Conservation (phyloP, 1,140 invertebrate species). For the Ooceraea biroi region DNA sequence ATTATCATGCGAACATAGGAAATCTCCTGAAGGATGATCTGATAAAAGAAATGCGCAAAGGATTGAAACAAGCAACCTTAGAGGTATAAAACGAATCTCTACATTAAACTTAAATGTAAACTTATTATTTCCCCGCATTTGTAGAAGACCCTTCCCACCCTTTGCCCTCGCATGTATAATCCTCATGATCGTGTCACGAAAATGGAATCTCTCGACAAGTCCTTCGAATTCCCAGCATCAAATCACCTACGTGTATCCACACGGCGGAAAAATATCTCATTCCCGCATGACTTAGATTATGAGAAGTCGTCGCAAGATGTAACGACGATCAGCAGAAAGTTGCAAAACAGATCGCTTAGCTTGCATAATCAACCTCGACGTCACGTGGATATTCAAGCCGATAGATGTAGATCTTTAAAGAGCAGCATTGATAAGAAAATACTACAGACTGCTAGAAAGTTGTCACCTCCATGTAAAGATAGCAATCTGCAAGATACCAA, state of each 20-base stretch:
- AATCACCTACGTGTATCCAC: slow-evolving; percentile 35
- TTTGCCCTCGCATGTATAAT: slow-evolving; percentile 34
- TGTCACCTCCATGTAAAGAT: slow-evolving; percentile 50
- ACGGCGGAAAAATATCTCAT: slow-evolving; percentile 49
- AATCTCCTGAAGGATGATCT: slow-evolving; percentile 86
- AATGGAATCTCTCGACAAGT: slow-evolving; percentile 51
- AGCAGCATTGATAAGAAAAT: slow-evolving; percentile 69
- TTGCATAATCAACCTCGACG: slow-evolving; percentile 21
- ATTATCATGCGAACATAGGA: slow-evolving; percentile 83
- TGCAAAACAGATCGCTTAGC: slow-evolving; percentile 22
- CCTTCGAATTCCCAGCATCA: slow-evolving; percentile 34
- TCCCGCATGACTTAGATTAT: slow-evolving; percentile 29
- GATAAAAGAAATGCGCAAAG: slow-evolving; percentile 86
- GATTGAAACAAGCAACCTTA: slow-evolving; percentile 79
- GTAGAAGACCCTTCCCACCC: slow-evolving; percentile 19
- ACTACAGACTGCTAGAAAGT: slow-evolving; percentile 61
- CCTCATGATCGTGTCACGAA: slow-evolving; percentile 28
- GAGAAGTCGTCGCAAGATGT: slow-evolving; percentile 33
- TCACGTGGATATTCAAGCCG: slow-evolving; percentile 12
- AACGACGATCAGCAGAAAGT: slow-evolving; percentile 39
- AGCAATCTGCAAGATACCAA: slow-evolving; percentile 8
- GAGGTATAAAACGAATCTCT: slow-evolving; percentile 71
- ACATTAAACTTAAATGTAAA: background rate
- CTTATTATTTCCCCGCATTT: slow-evolving; percentile 29
- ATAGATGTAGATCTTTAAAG: slow-evolving; percentile 48